These are phyloP conservation scores for Piscicola geometra DNA, from an alignment of 2,888 invertebrate species.

Conservation along the genomic window DNA sequence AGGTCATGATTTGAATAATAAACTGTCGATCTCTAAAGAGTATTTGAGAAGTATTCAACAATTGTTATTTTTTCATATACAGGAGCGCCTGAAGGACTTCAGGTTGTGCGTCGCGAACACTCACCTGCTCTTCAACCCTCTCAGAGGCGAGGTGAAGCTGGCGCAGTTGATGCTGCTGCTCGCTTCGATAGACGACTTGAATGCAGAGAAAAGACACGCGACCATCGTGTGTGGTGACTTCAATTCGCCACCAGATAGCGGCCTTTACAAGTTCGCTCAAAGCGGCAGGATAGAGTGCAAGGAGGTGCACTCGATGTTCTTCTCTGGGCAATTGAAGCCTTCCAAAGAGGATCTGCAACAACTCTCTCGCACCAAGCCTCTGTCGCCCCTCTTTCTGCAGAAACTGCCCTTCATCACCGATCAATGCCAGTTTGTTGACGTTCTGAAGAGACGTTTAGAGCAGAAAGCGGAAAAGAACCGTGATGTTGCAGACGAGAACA, in stretches of 20 bases:
- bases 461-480: too few relatives aligned
- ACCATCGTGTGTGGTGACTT: constrained; percentile 88
- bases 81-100: constrained; percentile 9
- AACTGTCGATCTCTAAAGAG: not conserved
- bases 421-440: constrained; percentile 54
- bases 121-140: constrained; percentile 87
- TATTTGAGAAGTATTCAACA: not conserved
- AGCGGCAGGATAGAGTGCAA: constrained; percentile 62
- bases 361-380: constrained; percentile 39
- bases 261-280: constrained; percentile 68
- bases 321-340: constrained; percentile 54
- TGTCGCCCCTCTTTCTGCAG: constrained; percentile 50
- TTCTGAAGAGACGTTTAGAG: constrained; percentile 32
- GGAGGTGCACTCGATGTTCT: constrained; percentile 46
- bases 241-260: constrained; percentile 73
- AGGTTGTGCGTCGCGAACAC: constrained; percentile 63
- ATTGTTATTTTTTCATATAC: not conserved
- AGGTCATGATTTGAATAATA: not conserved
- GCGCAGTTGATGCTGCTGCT: constrained; percentile 80
- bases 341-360: constrained; percentile 41
- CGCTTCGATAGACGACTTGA: constrained; percentile 68
- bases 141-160: constrained; percentile 78
- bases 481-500: not conserved
- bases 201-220: constrained; percentile 62
- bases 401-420: constrained; percentile 56